Evolutionary conservation across 2,888 invertebrate genomes (phyloP).

Genomic region (Xestia c-nigrum): DNA sequence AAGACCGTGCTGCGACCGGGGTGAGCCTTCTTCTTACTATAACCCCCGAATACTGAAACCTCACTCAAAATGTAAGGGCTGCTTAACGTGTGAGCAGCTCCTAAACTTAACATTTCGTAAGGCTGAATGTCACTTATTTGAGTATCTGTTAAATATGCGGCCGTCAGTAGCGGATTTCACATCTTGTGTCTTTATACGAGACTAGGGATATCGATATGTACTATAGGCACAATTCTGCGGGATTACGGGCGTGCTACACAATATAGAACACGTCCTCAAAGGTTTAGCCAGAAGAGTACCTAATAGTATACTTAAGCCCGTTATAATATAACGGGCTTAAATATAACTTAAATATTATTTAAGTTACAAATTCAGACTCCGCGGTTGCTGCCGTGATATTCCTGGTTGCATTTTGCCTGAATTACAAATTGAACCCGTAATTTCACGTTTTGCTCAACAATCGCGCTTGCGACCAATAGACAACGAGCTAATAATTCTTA

Average conservation of each 20-base stretch:
- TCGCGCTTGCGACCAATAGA: too few relatives aligned
- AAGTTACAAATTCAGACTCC: neutral
- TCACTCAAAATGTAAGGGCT: too few relatives aligned
- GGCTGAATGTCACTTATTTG: too few relatives aligned
- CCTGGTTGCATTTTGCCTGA: too few relatives aligned
- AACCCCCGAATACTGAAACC: too few relatives aligned
- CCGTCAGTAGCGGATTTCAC: neutral
- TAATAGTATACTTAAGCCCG: too few relatives aligned
- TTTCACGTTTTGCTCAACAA: neutral
- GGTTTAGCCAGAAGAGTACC: neutral
- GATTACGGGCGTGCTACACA: neutral
- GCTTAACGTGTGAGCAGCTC: too few relatives aligned
- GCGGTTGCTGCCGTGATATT: neutral
- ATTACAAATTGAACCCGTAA: neutral
- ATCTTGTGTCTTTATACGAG: neutral
- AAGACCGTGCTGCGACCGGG: conserved; percentile 95
- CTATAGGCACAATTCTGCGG: neutral
- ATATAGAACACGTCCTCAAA: neutral
- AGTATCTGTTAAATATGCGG: too few relatives aligned
- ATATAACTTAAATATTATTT: too few relatives aligned
- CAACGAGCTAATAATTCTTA: too few relatives aligned
- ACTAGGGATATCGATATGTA: neutral
- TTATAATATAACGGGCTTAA: too few relatives aligned
- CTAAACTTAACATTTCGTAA: too few relatives aligned
- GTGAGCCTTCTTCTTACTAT: conserved; percentile 62